Percentiles rank a stretch among this genome's conserved stretches.
phyloP scores from a whole-genome alignment of 2,113 vertebrate species.

The Stigmatopora nigra region DNA sequence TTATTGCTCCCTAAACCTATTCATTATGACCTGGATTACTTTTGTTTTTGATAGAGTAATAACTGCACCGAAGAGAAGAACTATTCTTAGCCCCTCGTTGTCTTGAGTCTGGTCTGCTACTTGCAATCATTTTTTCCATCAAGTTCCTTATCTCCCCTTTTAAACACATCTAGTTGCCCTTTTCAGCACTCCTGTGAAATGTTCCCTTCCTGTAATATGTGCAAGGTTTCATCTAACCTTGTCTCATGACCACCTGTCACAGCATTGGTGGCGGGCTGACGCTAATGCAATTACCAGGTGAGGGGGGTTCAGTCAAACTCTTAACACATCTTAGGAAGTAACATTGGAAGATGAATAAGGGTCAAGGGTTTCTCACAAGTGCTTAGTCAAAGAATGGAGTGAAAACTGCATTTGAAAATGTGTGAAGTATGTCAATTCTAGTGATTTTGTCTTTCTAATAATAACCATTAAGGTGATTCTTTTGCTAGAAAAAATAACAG shows the following conservation, averaged over 20 bases:
- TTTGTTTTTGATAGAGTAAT: conserved; percentile 52
- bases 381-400: conserved; percentile 8
- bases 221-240: conserved; percentile 48
- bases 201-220: conserved; percentile 41
- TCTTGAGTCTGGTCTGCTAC: conserved; percentile 29
- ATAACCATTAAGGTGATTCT: conserved; percentile 22
- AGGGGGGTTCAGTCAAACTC: conserved; percentile 47
- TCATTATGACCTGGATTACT: conserved; percentile 42
- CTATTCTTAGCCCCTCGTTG: conserved; percentile 24
- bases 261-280: conserved; percentile 43
- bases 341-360: conserved; percentile 25
- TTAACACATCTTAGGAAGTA: conserved; percentile 28
- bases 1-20: conserved; percentile 53
- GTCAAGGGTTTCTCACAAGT: conserved; percentile 19
- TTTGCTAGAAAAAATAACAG: conserved; percentile 40
- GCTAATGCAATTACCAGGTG: conserved; percentile 50
- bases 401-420: conserved; percentile 16
- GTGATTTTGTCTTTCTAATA: conserved; percentile 40
- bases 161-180: conserved; percentile 17
- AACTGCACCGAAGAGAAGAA: conserved; percentile 35
- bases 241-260: conserved; percentile 61
- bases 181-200: conserved; percentile 39
- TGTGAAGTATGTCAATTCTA: conserved; percentile 22
- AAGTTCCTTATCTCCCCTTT: conserved; percentile 41
- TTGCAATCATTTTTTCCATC: conserved; percentile 34